Percentiles rank a stretch among this genome's conserved stretches.
phyloP scores from a whole-genome alignment of 2,888 invertebrate species.

The Pyrochroa serraticornis region DNA sequence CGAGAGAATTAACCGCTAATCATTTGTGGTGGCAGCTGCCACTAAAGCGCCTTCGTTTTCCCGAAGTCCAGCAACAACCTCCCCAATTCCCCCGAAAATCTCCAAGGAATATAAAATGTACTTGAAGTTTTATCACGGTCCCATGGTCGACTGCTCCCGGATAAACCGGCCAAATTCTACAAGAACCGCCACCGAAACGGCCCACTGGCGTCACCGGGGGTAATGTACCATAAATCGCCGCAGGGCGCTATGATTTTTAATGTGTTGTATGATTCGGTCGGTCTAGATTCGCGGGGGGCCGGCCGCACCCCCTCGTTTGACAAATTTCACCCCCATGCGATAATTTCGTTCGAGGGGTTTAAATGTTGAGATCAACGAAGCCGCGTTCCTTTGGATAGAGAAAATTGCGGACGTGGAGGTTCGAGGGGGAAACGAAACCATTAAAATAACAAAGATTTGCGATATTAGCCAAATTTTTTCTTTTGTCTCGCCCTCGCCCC shows the following conservation, averaged over 20 bases:
- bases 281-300: conserved; percentile 27
- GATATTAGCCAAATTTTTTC: conserved; percentile 16
- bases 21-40: conserved; percentile 51
- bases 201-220: conserved; percentile 46
- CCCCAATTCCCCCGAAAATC: not conserved
- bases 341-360: conserved; percentile 1
- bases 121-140: conserved; percentile 5
- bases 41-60: not conserved
- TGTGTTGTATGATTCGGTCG: conserved; percentile 48
- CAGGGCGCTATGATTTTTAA: conserved; percentile 55
- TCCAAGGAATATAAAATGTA: not conserved
- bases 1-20: conserved; percentile 55
- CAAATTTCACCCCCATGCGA: conserved; percentile 11
- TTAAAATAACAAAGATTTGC: conserved; percentile 13
- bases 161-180: conserved; percentile 42
- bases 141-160: conserved; percentile 31
- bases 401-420: not conserved
- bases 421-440: not conserved
- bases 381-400: not conserved
- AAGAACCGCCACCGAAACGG: conserved; percentile 39
- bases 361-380: too few species aligned
- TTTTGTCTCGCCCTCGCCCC: conserved; percentile 15
- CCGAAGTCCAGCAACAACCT: not conserved
- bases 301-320: conserved; percentile 6
- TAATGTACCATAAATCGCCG: conserved; percentile 54